Conservation (phyloP, 1,140 invertebrate species). For the Maniola jurtina region DNA sequence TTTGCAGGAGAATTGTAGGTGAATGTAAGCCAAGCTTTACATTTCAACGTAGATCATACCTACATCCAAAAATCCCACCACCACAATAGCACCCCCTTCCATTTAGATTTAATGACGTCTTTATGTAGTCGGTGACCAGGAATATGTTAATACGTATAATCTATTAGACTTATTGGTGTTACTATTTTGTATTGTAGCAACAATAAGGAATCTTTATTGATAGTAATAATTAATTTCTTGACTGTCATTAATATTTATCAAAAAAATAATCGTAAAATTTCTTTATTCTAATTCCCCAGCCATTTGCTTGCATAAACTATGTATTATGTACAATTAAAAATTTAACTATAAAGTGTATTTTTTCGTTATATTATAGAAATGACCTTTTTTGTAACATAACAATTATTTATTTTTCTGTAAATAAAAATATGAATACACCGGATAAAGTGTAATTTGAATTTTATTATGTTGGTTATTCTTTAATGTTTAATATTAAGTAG, state of each 20-base stretch:
- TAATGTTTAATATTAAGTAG: background rate
- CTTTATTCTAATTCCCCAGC: background rate
- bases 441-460: slow-evolving; percentile 2
- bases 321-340: background rate
- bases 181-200: slow-evolving; percentile 29
- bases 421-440: background rate
- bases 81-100: background rate
- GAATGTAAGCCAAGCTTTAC: too few relatives aligned
- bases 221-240: too few relatives aligned
- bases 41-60: too few relatives aligned
- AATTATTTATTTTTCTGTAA: slow-evolving; percentile 1
- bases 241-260: background rate
- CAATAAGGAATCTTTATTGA: slow-evolving; percentile 17
- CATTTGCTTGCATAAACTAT: background rate
- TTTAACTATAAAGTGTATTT: background rate
- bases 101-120: background rate
- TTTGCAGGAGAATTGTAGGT: too few relatives aligned
- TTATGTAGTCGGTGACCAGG: background rate
- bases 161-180: background rate
- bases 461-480: background rate
- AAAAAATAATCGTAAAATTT: background rate
- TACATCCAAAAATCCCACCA: too few relatives aligned
- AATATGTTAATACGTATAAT: background rate
- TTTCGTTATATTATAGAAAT: too few relatives aligned
- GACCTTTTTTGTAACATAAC: background rate